A percentile compares a stretch with the other conserved stretches of the same genome.
Conservation (phyloP, 1,140 invertebrate genomes). For the Whitmania pigra region DNA sequence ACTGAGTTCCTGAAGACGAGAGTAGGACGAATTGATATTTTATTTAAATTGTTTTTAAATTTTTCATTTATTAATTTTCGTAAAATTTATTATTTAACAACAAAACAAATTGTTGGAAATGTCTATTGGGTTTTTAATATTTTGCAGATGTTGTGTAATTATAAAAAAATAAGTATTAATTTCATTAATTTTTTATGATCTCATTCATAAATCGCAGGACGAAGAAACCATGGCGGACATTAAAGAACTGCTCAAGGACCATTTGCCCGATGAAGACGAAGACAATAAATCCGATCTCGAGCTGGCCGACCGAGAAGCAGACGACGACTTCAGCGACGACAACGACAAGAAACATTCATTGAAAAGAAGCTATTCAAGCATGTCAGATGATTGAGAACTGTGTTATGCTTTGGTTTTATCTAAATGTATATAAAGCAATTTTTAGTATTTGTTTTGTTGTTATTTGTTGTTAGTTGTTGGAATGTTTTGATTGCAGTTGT, state of each 20-base stretch:
- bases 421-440: background rate
- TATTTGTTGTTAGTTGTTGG: no score
- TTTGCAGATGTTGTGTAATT: background rate
- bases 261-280: background rate
- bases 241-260: no score
- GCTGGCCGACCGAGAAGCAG: background rate
- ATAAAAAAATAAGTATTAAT: background rate
- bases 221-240: background rate
- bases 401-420: no score
- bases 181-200: background rate
- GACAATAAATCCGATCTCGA: background rate
- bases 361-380: background rate
- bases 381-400: background rate
- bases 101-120: background rate
- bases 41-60: no score
- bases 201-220: background rate
- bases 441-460: background rate
- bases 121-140: background rate
- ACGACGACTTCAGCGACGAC: background rate
- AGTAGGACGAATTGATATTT: no score
- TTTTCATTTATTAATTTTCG: no score
- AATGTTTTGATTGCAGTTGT: background rate
- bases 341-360: background rate
- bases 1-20: no score
- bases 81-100: background rate